A percentile compares a stretch with the other conserved stretches of the same genome.
Conservation (phyloP, 2,113 vertebrate genomes). For the Macheiramphus alcinus region DNA sequence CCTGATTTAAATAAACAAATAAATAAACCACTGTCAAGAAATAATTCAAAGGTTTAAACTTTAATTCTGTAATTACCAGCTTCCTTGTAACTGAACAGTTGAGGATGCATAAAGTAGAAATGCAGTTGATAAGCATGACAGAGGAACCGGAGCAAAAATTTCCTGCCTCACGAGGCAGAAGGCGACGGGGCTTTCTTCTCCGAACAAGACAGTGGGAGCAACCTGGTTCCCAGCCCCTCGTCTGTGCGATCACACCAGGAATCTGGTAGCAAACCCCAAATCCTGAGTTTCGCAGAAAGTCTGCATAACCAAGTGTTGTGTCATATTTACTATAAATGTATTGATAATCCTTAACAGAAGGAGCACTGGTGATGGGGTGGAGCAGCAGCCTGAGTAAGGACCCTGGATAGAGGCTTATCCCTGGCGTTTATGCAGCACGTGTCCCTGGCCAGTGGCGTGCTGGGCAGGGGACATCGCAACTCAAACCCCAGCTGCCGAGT, state of each 20-base stretch:
- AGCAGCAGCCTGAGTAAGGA: not conserved
- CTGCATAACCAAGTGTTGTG: not conserved
- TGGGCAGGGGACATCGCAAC: not conserved
- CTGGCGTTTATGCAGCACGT: not conserved
- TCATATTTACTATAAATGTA: not conserved
- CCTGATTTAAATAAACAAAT: not conserved
- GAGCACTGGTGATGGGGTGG: not conserved
- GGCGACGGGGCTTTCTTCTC: not conserved
- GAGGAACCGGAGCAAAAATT: not conserved
- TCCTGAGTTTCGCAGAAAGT: not conserved
- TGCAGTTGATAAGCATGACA: not conserved
- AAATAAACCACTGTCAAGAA: not conserved
- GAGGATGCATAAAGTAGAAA: not conserved
- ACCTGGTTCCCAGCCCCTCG: not conserved
- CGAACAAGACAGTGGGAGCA: accelerated
- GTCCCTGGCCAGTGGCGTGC: not conserved
- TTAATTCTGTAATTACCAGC: not conserved
- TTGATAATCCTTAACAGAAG: not conserved
- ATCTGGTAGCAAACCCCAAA: not conserved
- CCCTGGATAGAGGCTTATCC: not conserved
- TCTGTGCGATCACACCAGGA: not conserved
- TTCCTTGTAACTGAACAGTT: not conserved
- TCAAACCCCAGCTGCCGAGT: not conserved
- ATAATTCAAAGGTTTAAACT: not conserved
- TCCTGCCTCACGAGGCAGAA: not conserved